Base-by-base conservation (phyloP, 2,113 vertebrate species). In the Istiophorus platypterus region DNA sequence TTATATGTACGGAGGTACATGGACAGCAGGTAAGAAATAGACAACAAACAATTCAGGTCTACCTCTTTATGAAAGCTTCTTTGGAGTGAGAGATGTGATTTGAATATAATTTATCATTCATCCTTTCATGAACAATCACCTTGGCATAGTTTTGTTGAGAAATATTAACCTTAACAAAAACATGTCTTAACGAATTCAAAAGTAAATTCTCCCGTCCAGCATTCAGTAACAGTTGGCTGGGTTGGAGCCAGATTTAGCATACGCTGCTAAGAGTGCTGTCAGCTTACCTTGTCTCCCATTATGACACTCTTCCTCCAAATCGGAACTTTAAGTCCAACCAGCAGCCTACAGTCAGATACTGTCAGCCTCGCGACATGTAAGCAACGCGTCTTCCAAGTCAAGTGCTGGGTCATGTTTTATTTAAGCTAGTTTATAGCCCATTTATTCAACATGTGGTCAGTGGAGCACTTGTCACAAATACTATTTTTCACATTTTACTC, bases 271-370 rank as follows among this genome's bases (percentile, higher is more conserved):
- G 1, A 9, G 52, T 52, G 66, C 62, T 72, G 75, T 77, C 5
- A 4, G 73, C 93, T 94, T 94, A 94, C 92, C 92, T 93, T 88
- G 68, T 85, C 70, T 91, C 78, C 78, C 63, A 85, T 37, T 86
- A 63, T 74, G 80, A 77, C 78, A 73, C 24, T 62, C 66, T 57
- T 88, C 82, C 49, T 90, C 79, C 74, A 49, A 87, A 39, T 49
- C 24, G 13, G 68, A 82, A 24, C 78, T 84, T 83, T 59, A 88
- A 72, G 67, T 87, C 82, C 84, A 73, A 87, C 26, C 81, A 84
- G 89, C 69, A 52, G 74, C 66, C 76, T 86, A 74, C 58, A 78
- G 82, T 87, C 78, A 80, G 61, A 77, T 49, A 81, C 31, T 76
- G 57, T 80, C 5, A 29, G 80, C 34, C 75, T 52, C 61, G 18